Evolutionary conservation across 2,888 invertebrate species (phyloP).

Genomic region (Ormyrus nitidulus): DNA sequence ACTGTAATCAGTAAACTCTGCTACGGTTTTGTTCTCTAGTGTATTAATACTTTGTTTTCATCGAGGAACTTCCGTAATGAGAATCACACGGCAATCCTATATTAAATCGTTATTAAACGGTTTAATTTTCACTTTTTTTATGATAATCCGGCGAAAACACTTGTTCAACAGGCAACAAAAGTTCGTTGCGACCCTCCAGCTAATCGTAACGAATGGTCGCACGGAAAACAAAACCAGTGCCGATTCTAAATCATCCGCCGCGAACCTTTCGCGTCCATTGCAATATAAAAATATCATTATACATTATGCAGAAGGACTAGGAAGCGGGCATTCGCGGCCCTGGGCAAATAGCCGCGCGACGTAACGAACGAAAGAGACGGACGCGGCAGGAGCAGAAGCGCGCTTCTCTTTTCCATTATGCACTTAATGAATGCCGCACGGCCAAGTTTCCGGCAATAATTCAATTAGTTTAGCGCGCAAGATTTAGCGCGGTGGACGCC

Average conservation of each 20-base stretch:
- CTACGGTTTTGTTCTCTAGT: no score
- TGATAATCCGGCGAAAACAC: conserved; percentile 32
- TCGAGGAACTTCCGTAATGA: no score
- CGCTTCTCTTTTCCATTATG: conserved; percentile 55
- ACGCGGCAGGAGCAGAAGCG: neutral
- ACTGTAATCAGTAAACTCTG: no score
- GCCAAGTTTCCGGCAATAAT: conserved; percentile 70
- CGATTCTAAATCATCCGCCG: conserved; percentile 1
- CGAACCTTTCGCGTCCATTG: neutral
- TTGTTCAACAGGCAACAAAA: neutral
- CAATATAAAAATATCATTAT: neutral
- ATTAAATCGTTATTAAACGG: conserved; percentile 17
- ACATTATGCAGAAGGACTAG: no score
- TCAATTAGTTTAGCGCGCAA: conserved; percentile 69
- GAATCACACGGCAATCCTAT: no score
- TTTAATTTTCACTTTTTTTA: conserved; percentile 20
- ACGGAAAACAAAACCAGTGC: neutral
- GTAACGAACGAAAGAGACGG: neutral
- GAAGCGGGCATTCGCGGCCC: neutral
- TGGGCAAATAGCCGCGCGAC: conserved; percentile 7
- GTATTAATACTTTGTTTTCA: no score
- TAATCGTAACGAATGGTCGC: neutral
- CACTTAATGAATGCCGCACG: conserved; percentile 55
- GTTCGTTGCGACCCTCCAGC: neutral
- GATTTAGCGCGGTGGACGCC: conserved; percentile 70